Evolutionary conservation across 2,888 invertebrate genomes (phyloP), one percentile per base, ranked within the genome.

Genomic region (Eupithecia exiguata): DNA sequence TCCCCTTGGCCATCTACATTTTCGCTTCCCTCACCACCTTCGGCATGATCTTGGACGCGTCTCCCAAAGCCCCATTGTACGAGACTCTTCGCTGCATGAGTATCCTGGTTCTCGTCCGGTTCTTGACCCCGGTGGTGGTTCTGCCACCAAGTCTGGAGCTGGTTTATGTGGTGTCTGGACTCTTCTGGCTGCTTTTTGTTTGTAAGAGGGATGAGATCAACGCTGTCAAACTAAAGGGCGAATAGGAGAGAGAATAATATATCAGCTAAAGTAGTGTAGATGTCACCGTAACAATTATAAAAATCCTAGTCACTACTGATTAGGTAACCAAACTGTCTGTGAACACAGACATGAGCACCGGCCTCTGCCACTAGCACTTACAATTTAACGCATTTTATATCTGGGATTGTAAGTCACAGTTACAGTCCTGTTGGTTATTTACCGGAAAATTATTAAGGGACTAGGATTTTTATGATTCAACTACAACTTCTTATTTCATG

Each of bases 21-120:
- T 90, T 96, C 40, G 94, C 93, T 16, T 95, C 96, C 0, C 88
- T 96, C 25, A 96, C 95, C 0, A 93, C 95, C 16, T 96, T 96
- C 75, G 96, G 97, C 4, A 93, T 96, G 91, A 88, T 97, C 40
- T 94, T 96, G 78, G 96, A 97, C 78, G 95, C 95, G 67, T 94
- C 95, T 63, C 93, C 95, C 0, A 92, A 95, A 79, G 96, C 95
- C 0, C 94, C 95, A 36, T 83, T 95, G 0, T 91, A 95, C 71
- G 97, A 97, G 87, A 88, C 95, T 7, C 74, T 94, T 0, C 93
- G 96, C 30, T 96, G 96, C 83, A 84, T 94, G 30, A 74, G 94
- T 9, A 90, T 95, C 62, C 89, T 96, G 4, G 68, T 81, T 3
- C 77, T 87, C 65, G 80, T 83, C 9, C 87, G 89, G 74, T 81